These are phyloP conservation scores for Idaea aversata DNA, from an alignment of 2,888 invertebrate genomes.

Conservation along the genomic window DNA sequence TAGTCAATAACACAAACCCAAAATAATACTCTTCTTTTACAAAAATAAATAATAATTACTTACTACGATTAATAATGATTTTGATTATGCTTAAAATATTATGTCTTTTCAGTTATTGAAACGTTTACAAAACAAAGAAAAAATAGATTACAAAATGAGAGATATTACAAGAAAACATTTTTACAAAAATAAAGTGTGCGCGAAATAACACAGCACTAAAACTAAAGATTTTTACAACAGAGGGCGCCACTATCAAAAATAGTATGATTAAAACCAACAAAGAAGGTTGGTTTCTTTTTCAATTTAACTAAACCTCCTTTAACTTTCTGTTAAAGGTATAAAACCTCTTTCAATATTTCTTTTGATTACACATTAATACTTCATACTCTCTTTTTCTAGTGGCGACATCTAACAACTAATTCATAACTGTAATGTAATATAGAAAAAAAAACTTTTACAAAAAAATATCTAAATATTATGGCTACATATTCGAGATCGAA, in stretches of 20 bases:
- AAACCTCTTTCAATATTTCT: background rate
- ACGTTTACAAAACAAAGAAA: too few relatives aligned
- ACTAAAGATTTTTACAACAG: background rate
- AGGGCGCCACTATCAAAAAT: background rate
- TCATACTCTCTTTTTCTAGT: background rate
- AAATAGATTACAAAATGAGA: too few relatives aligned
- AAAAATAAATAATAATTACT: background rate
- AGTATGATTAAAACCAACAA: background rate
- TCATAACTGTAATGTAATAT: background rate
- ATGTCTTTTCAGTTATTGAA: too few relatives aligned
- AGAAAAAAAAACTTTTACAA: background rate
- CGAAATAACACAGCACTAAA: background rate
- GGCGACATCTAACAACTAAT: background rate
- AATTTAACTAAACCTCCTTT: too few relatives aligned
- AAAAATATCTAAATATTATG: background rate
- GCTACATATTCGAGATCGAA: background rate
- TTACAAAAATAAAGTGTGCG: background rate
- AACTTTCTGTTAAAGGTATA: background rate
- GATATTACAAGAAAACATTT: too few relatives aligned
- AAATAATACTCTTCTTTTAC: background rate
- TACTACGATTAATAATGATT: background rate
- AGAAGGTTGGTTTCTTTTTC: background rate
- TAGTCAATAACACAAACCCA: background rate
- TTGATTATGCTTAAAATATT: background rate
- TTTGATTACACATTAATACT: background rate